A percentile compares a stretch with the other conserved stretches of the same genome.
Conservation (phyloP, 2,888 invertebrate genomes). For the Sussaba pulchella region DNA sequence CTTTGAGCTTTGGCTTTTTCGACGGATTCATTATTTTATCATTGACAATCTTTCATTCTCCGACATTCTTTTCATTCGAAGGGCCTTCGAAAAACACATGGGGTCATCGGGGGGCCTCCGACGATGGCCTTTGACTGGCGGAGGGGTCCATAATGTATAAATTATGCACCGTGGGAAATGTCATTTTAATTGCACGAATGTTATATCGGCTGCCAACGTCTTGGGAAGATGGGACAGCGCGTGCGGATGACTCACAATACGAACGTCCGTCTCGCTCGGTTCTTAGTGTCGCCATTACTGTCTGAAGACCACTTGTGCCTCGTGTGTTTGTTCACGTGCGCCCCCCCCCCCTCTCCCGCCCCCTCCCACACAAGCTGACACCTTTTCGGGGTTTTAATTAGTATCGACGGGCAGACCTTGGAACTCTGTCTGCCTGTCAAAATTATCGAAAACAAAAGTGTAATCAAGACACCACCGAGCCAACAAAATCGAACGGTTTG, state of each 20-base stretch:
- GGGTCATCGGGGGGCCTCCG: background rate
- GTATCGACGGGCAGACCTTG: conserved; percentile 27
- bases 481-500: conserved; percentile 27
- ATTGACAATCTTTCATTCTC: background rate
- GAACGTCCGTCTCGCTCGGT: conserved; percentile 13
- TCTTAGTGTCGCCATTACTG: conserved; percentile 14
- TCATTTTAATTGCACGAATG: conserved; percentile 63
- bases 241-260: conserved; percentile 59
- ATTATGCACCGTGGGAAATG: conserved; percentile 55
- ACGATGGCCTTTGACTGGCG: background rate
- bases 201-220: conserved; percentile 47
- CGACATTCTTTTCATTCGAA: background rate
- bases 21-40: background rate
- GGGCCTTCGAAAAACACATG: no score
- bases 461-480: conserved; percentile 44
- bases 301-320: conserved; percentile 48
- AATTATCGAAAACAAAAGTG: conserved; percentile 19
- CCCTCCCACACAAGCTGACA: conserved; percentile 24
- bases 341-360: background rate
- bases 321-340: conserved; percentile 59
- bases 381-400: conserved; percentile 59
- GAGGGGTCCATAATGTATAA: conserved; percentile 52
- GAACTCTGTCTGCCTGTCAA: conserved; percentile 16
- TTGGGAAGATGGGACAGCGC: conserved; percentile 41
- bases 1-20: background rate